Base-by-base conservation (phyloP, 2,797 vertebrate genomes). In the Lithobates sylvaticus region DNA sequence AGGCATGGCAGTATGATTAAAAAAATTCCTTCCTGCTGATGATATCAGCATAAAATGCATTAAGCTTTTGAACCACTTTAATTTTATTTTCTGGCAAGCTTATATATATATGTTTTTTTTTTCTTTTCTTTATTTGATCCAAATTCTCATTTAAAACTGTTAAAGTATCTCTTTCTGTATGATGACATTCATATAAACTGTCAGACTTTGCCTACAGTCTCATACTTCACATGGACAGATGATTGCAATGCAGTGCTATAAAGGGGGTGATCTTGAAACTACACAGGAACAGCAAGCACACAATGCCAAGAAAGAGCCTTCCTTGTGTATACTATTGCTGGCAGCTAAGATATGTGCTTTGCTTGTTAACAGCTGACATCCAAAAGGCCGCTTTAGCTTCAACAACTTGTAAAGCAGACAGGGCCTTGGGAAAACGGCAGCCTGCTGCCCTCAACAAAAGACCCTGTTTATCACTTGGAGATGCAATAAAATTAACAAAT, bases 401-500 rank as follows among this genome's bases (percentile, higher is more conserved):
- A 64, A 81, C 88, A 78, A 90, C 90, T 88, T 89, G 86, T 91
- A 92, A 29, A 88, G 89, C 90, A 89, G 89, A 88, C 87, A 84
- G 81, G 90, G 77, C 91, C 91, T 90, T 86, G 32, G 23, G 90
- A 93, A 90, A 68, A 89, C 91, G 89, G 91, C 89, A 88, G 87
- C 44, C 64, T 0, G 26, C 88, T 89, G 91, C 90, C 91, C 92
- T 93, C 91, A 44, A 88, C 89, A 90, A 92, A 94, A 91, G 94
- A 91, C 91, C 92, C 91, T 94, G 94, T 94, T 95, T 95, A 95
- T 95, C 94, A 95, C 94, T 94, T 93, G 89, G 91, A 94, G 91
- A 95, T 93, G 93, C 94, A 95, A 95, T 95, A 94, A 95, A 95
- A 95, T 94, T 94, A 96, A 95, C 92, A 92, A 94, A 95, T 94